phyloP scores from a whole-genome alignment of 2,113 vertebrate species.

The Synchiropus splendidus region DNA sequence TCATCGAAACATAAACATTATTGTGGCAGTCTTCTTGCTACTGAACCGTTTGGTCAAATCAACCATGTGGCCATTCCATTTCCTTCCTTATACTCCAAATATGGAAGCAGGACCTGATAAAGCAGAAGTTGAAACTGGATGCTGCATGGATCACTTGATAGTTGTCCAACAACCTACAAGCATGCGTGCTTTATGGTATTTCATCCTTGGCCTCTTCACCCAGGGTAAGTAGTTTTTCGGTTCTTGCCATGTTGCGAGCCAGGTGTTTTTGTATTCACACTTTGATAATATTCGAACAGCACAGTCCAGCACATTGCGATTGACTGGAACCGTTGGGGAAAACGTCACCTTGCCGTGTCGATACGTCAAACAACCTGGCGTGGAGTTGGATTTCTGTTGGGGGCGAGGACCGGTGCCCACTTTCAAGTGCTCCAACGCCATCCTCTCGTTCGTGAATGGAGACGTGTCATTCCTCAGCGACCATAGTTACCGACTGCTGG shows the following conservation, averaged over 20 bases:
- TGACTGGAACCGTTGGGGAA: constrained; percentile 56
- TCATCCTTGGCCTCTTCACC: constrained; percentile 34
- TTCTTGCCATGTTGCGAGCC: constrained; percentile 7
- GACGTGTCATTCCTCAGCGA: constrained; percentile 1
- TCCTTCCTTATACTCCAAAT: constrained; percentile 36
- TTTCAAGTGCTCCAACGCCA: constrained; percentile 32
- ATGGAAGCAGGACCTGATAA: constrained; percentile 19
- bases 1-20: too few species aligned
- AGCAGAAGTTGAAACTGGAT: background rate
- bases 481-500: constrained; percentile 54
- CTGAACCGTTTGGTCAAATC: too few species aligned
- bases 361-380: constrained; percentile 33
- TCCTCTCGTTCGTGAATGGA: constrained; percentile 54
- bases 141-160: constrained; percentile 16
- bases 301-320: constrained; percentile 19
- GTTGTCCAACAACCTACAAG: constrained; percentile 32
- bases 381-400: constrained; percentile 64
- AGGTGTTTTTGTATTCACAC: constrained; percentile 1
- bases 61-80: constrained; percentile 12
- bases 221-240: constrained; percentile 41
- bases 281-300: too few species aligned
- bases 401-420: constrained; percentile 44
- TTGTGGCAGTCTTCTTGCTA: too few species aligned
- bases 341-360: constrained; percentile 62
- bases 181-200: constrained; percentile 34